phyloP scores from a whole-genome alignment of 2,888 invertebrate genomes.

The Pammene aurita region DNA sequence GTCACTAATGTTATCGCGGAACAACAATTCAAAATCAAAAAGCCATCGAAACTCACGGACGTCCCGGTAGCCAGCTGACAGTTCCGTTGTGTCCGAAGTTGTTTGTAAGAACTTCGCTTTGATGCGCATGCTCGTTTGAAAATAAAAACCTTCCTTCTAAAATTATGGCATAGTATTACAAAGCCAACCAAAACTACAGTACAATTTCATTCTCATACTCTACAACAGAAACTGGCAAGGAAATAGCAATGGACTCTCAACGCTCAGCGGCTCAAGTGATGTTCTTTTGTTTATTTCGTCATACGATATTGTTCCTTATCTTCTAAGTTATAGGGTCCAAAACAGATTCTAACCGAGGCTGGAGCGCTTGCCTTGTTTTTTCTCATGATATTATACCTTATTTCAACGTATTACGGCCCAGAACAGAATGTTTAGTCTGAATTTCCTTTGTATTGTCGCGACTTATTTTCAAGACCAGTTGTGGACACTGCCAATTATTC shows the following conservation, averaged over 20 bases:
- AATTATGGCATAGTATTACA: neutral
- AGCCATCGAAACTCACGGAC: no score
- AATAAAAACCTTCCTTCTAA: no score
- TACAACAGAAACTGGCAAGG: neutral
- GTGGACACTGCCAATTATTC: neutral
- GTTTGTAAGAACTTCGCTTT: no score
- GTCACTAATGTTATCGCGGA: no score
- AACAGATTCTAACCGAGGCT: neutral
- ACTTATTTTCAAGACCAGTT: neutral
- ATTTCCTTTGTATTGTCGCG: neutral
- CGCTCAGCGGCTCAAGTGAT: neutral
- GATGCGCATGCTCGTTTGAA: no score
- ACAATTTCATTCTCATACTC: neutral
- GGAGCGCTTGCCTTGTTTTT: neutral
- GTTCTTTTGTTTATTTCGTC: neutral
- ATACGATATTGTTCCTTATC: neutral
- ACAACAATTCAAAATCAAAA: no score
- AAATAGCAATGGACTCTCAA: conserved; percentile 4
- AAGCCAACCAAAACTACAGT: neutral
- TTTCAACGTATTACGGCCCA: neutral
- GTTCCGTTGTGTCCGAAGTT: no score
- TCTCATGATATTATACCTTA: neutral
- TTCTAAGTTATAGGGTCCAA: neutral
- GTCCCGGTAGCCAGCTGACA: no score
- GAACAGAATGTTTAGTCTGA: neutral